A percentile compares a stretch with the other conserved stretches of the same genome.
phyloP scores from a whole-genome alignment of 2,888 invertebrate species.

The Drosophila kanekoi region DNA sequence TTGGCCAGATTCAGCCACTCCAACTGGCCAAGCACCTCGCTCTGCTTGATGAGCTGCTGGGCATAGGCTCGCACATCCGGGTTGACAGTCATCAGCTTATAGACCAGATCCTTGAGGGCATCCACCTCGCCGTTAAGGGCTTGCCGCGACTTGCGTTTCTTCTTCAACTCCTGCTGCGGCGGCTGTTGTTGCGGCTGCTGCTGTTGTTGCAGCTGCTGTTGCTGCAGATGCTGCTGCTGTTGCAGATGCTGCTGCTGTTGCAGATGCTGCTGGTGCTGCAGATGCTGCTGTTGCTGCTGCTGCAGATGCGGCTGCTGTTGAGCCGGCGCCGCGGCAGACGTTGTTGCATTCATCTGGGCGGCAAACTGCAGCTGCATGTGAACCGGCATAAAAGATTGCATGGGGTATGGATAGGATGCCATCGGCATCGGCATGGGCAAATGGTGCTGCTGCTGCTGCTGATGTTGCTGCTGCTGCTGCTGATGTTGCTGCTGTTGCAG shows the following conservation, averaged over 20 bases:
- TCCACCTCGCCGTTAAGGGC: constrained; percentile 57
- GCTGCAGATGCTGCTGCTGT: background rate
- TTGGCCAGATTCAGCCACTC: constrained; percentile 33
- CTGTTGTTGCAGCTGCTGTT: background rate
- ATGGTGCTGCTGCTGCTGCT: background rate
- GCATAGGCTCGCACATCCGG: constrained; percentile 53
- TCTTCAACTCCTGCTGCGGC: constrained; percentile 3
- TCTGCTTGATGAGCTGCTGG: constrained; percentile 52
- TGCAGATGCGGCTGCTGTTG: background rate
- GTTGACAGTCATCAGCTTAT: constrained; percentile 15
- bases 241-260: background rate
- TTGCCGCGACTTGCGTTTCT: constrained; percentile 27
- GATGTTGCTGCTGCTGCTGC: background rate
- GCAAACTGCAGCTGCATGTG: constrained; percentile 11
- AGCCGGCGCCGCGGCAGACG: background rate
- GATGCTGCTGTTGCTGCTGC: background rate
- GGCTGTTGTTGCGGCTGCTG: background rate
- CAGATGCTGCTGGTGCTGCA: background rate
- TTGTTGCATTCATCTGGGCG: background rate
- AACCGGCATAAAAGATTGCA: constrained; percentile 10
- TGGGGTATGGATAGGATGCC: constrained; percentile 11
- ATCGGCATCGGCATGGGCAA: constrained; percentile 12
- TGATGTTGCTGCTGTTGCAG: background rate
- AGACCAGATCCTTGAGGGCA: constrained; percentile 60
- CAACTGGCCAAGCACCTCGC: constrained; percentile 56